These are phyloP conservation scores for Drosophila parvula DNA, from an alignment of 1,140 invertebrate genomes.

Conservation along the genomic window DNA sequence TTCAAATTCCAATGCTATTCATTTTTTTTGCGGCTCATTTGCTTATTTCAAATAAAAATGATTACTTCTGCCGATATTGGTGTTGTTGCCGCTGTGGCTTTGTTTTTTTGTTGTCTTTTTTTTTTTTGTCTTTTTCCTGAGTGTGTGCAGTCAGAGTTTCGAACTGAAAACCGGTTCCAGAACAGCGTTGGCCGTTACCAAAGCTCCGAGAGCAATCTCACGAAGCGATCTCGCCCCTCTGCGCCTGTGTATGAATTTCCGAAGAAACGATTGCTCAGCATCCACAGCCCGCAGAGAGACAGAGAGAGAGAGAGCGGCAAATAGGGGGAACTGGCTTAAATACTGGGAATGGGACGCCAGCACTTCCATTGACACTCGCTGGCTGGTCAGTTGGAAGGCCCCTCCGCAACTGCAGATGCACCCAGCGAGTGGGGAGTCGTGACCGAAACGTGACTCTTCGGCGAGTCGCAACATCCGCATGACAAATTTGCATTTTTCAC, in stretches of 20 bases:
- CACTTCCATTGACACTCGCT: constrained; percentile 14
- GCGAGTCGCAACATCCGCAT: neutral
- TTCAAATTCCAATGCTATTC: constrained; percentile 52
- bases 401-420: neutral
- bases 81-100: constrained; percentile 19
- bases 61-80: constrained; percentile 15
- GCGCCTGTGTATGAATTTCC: constrained; percentile 51
- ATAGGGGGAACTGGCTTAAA: constrained; percentile 13
- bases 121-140: constrained; percentile 3
- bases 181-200: constrained; percentile 48
- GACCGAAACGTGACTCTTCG: neutral
- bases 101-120: constrained; percentile 1
- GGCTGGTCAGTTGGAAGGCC: neutral
- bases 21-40: constrained; percentile 47
- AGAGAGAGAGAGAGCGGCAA: neutral
- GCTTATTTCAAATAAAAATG: constrained; percentile 52
- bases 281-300: constrained; percentile 23
- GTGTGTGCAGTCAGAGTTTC: constrained; percentile 37
- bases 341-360: constrained; percentile 17
- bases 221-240: constrained; percentile 21
- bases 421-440: constrained; percentile 6
- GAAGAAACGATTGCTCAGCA: constrained; percentile 63
- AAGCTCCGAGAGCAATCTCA: constrained; percentile 28
- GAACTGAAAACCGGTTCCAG: constrained; percentile 54
- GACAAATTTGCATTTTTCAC: too few species aligned